Percentiles rank a stretch among this genome's conserved stretches.
These are phyloP conservation scores for Dicranocentrus wangi DNA, from an alignment of 2,888 invertebrate species.

Conservation along the genomic window DNA sequence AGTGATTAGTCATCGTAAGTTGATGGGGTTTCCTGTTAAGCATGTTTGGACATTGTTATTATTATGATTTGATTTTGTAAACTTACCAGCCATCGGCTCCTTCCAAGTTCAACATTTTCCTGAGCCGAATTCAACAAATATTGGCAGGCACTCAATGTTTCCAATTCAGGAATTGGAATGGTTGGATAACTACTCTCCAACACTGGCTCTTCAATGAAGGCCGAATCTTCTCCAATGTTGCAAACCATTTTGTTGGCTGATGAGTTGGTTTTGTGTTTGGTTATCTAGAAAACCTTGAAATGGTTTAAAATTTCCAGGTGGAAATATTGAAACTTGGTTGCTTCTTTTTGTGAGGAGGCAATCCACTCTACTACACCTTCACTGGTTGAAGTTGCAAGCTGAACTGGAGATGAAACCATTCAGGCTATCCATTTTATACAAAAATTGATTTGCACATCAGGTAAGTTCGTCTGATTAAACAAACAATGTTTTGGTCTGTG, in stretches of 20 bases:
- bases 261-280: too few relatives aligned
- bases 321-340: too few relatives aligned
- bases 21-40: too few relatives aligned
- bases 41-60: too few relatives aligned
- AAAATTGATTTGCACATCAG: not conserved
- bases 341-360: not conserved
- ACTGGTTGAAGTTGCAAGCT: conserved; percentile 5
- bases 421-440: conserved; percentile 12
- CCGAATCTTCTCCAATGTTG: conserved; percentile 28
- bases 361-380: not conserved
- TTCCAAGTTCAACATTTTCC: conserved; percentile 54
- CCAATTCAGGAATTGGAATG: conserved; percentile 69
- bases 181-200: conserved; percentile 19
- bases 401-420: conserved; percentile 37
- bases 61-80: not conserved
- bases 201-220: conserved; percentile 64
- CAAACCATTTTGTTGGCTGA: conserved; percentile 38
- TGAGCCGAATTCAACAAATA: conserved; percentile 51
- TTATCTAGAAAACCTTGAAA: too few relatives aligned
- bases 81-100: conserved; percentile 59
- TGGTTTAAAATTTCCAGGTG: not conserved
- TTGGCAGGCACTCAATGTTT: conserved; percentile 63
- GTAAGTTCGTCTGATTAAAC: too few relatives aligned
- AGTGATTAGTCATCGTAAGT: not conserved
- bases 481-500: not conserved